These are phyloP conservation scores for Archilochus colubris DNA, from an alignment of 2,113 vertebrate species.

Conservation along the genomic window DNA sequence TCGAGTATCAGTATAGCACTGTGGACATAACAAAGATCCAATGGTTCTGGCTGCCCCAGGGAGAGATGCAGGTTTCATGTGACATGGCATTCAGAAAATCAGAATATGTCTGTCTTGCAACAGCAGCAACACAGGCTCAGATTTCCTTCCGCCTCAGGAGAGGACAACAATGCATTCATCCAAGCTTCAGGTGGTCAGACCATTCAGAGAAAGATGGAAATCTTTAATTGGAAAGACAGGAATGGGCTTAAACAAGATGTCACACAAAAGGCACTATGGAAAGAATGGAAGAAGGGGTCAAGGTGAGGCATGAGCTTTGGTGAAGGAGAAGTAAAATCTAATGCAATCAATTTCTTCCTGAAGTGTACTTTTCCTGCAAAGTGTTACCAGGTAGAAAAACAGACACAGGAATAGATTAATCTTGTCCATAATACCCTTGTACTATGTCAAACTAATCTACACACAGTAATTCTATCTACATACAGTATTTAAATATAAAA, in stretches of 20 bases:
- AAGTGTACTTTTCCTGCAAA: neutral
- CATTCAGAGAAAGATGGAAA: neutral
- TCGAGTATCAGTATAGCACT: neutral
- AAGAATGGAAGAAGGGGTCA: neutral
- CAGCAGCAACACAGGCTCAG: neutral
- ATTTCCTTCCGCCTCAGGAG: neutral
- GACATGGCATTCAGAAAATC: neutral
- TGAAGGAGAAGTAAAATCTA: neutral
- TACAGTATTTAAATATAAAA: neutral
- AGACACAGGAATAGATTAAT: neutral
- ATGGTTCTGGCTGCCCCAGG: neutral
- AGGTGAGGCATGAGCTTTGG: neutral
- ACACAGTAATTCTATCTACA: neutral
- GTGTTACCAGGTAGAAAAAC: neutral
- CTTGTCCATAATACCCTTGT: neutral
- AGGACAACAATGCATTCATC: neutral
- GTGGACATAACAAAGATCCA: neutral
- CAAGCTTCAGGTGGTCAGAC: fast-evolving
- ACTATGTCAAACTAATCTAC: neutral
- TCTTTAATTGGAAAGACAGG: neutral
- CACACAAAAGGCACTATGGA: neutral
- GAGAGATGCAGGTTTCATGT: neutral
- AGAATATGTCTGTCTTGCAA: neutral
- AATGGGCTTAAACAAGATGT: neutral
- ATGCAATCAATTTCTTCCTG: neutral